phyloP scores from a whole-genome alignment of 2,113 vertebrate genomes.

The Prunella fulvescens region DNA sequence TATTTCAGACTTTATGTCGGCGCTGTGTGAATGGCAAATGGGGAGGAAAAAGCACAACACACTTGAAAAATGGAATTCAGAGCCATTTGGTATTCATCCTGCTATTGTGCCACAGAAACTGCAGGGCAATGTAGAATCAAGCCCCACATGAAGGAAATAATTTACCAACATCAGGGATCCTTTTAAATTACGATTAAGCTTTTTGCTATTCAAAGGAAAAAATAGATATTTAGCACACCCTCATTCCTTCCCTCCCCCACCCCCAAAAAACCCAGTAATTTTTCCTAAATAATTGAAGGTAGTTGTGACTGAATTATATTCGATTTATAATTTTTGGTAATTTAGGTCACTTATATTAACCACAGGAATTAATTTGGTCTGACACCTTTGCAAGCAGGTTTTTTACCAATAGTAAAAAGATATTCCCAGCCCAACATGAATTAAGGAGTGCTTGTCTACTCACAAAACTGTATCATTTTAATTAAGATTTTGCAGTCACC shows the following conservation, averaged over 20 bases:
- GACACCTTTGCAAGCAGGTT: neutral
- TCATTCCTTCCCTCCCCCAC: rapidly evolving
- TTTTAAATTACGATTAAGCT: neutral
- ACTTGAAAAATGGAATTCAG: neutral
- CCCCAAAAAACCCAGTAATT: neutral
- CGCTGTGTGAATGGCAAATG: neutral
- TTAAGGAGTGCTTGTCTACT: neutral
- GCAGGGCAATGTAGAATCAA: neutral
- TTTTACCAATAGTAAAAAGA: neutral
- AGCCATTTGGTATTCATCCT: neutral
- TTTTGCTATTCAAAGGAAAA: neutral
- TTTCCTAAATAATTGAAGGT: neutral
- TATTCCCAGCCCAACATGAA: neutral
- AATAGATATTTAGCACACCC: neutral
- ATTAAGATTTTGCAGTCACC: slow-evolving; percentile 26
- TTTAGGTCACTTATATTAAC: neutral
- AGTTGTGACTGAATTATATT: neutral
- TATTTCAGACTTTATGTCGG: neutral
- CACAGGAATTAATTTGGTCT: neutral
- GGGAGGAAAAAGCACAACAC: neutral
- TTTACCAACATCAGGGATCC: neutral
- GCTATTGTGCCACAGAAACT: neutral
- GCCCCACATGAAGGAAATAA: neutral
- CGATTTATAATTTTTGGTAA: neutral
- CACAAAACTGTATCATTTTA: slow-evolving; percentile 10